phyloP scores from a whole-genome alignment of 2,888 invertebrate genomes.

The Coelinius sp. region DNA sequence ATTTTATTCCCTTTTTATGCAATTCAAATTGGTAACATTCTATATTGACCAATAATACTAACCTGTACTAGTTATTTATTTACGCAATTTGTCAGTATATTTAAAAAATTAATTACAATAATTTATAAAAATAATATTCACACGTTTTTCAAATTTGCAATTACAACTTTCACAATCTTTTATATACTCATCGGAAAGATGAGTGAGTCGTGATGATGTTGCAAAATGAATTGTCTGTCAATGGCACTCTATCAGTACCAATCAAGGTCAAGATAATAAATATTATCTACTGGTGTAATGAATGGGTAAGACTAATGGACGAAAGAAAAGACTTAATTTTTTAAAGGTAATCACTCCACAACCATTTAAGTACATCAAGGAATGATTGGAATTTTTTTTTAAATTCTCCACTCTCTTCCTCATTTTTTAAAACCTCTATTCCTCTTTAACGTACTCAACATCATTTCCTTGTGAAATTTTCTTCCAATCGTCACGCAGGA shows the following conservation, averaged over 20 bases:
- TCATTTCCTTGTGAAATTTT: not conserved
- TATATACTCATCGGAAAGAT: not conserved
- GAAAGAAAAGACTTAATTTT: not conserved
- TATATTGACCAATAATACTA: conserved; percentile 12
- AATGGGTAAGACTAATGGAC: not conserved
- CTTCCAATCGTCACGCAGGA: conserved; percentile 9
- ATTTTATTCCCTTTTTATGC: conserved; percentile 15
- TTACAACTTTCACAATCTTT: not conserved
- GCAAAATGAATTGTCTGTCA: conserved; percentile 3
- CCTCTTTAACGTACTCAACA: not conserved
- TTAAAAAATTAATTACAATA: conserved; percentile 1
- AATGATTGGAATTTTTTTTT: no score
- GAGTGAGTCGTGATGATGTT: not conserved
- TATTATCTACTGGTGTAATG: not conserved
- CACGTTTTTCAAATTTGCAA: not conserved
- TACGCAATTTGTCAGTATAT: not conserved
- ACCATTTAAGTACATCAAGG: no score
- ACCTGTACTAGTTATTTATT: not conserved
- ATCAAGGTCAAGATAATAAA: not conserved
- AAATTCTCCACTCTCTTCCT: not conserved
- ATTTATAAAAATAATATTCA: not conserved
- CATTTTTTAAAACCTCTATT: not conserved
- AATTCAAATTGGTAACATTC: conserved; percentile 14
- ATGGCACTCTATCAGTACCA: conserved; percentile 2
- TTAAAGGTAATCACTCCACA: not conserved